Base-by-base conservation (phyloP, 1,140 invertebrate genomes). In the Euwallacea fornicatus region DNA sequence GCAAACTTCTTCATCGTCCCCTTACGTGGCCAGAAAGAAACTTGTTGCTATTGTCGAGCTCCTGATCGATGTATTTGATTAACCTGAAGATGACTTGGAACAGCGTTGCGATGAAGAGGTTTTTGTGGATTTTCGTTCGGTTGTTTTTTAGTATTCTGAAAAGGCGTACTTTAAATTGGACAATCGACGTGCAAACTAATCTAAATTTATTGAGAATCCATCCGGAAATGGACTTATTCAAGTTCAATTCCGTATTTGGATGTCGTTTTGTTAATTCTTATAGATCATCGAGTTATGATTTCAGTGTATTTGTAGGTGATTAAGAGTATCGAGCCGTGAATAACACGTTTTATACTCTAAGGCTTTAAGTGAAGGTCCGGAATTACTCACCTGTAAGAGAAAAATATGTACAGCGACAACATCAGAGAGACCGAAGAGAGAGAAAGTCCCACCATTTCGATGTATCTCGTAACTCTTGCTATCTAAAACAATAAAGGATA, bases 41-140 rank as follows among this genome's bases (percentile, higher is more conserved):
- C 44, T 64, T 60, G n/a, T 46, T 64, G 46, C 21, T 53, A 0
- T 62, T 47, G 7, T 64, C 42, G 13, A 72, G 62, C 46, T 69
- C 65, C 77, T 95, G 91, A 81, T 96, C 93, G 60, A 94, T 87
- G 83, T 96, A 96, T n/a, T 95, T 79, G 0, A 88, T 89, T 53
- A 97, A 85, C 64, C 93, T 85, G n/a, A 95, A 89, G 33, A 93
- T 79, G 2, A 96, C 92, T 81, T 96, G 93, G 11, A 94, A 86
- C 43, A 93, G 84, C 85, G 95, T 95, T 0, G 94, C 92, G 2
- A 93, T 85, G 80, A 96, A 96, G 21, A 97, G 84, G 77, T 95
- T 93, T 78, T 92, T 91, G 79, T 97, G 95, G 64, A 97, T 94
- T 65, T 90, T 86, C 3, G 94, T 97, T 65, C 94, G 85, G 76